Evolutionary conservation across 2,888 invertebrate genomes (phyloP), one percentile per base, ranked within the genome.

Genomic region (Pomacea canaliculata): DNA sequence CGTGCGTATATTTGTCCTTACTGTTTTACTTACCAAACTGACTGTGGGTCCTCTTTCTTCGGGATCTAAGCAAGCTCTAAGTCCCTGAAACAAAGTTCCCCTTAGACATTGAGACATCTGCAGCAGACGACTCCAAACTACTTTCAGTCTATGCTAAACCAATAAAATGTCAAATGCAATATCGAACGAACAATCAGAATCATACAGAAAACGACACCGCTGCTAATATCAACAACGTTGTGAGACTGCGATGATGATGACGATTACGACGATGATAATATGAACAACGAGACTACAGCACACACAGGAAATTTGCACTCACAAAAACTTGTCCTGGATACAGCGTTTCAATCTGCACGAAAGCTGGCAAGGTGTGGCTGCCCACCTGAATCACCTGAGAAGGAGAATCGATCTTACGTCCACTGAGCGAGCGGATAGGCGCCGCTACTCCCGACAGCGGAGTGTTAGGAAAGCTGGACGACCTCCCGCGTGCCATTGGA

Each of bases 291-390:
- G 10, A 68, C 27, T 13, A 68, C 12, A 56, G 51, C 7, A 56
- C 7, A 56, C 8, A 68, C 23, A 46, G 46, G 37, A 68, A 73
- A 49, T 10, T 12, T 8, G 48, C 65, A 86, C 89, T 84, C 85
- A 89, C 89, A 83, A 88, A 89, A 1, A 86, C 86, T 76, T 86
- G 84, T 10, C 89, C 89, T 0, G 87, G 85, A 71, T 85, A 85
- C n/a, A 89, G 80, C 0, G 87, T 85, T 77, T 89, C 89, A n/a
- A 89, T 84, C 76, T 88, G 88, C 18, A 89, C 88, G 81, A 89
- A 89, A 19, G 88, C 86, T 48, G 89, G 89, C 48, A 87, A 76
- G 19, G 71, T 71, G 68, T 78, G 74, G 69, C 66, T 70, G 46
- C 78, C 74, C 60, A 71, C 74, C 49, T 62, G 70, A 1, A 69